Evolutionary conservation across 2,797 vertebrate species (phyloP).

Genomic region (Salmo trutta): DNA sequence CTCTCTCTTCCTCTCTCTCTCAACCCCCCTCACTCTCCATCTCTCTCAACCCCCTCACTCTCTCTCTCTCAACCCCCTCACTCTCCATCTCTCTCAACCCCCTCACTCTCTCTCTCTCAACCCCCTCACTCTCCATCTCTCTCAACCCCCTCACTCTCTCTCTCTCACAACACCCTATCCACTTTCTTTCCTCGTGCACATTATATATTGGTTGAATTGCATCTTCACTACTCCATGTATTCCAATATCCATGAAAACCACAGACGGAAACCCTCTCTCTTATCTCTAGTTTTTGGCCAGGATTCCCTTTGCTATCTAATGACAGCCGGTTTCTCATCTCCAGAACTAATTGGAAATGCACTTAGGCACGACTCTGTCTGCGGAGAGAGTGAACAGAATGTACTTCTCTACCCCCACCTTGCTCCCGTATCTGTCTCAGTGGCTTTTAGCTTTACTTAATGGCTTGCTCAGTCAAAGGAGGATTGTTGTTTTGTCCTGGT

Average conservation of each 20-base stretch:
- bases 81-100: no score
- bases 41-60: no score
- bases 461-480: neutral
- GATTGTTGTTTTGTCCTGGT: neutral
- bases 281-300: neutral
- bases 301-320: neutral
- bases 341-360: neutral
- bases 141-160: neutral
- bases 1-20: no score
- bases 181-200: neutral
- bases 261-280: neutral
- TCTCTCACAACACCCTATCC: neutral
- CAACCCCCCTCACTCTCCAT: no score
- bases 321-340: neutral
- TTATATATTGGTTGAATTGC: neutral
- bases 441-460: neutral
- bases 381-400: neutral
- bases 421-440: neutral
- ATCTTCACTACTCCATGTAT: neutral
- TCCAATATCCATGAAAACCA: neutral
- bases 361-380: neutral
- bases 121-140: neutral
- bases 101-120: neutral
- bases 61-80: no score
- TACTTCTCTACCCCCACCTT: neutral